Evolutionary conservation across 2,113 vertebrate species (phyloP), one percentile per base, ranked within the genome.

Genomic region (Hypomesus transpacificus): DNA sequence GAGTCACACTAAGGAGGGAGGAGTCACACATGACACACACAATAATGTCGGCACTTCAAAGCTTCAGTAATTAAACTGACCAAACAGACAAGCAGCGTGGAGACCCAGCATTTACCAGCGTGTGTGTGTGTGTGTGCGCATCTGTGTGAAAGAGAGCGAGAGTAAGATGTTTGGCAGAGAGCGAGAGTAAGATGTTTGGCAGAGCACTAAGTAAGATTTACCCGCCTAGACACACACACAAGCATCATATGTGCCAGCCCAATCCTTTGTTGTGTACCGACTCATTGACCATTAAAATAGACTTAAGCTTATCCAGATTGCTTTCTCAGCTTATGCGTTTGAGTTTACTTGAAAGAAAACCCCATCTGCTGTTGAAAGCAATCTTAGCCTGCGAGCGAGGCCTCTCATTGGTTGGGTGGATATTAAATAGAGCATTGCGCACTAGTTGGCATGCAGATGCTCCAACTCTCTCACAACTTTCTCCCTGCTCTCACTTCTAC

Each of bases 231-330:
- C 39, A 46, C 39, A 46, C 39, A 46, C 39, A 46, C 39, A 8
- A 46, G 39, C 39, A 46, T 46, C 46, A 39, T 66, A 54, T 54
- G 80, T 26, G 63, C 58, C 68, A 74, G 75, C 3, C 20, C 72
- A 73, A 28, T 78, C 77, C 75, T 80, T 76, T 71, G 78, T 81
- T 85, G 75, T 80, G 82, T 66, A 68, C 66, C 69, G 70, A 73
- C 82, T 80, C 74, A 77, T 57, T 53, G 65, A 79, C 84, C 66
- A 77, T 80, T 75, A 85, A 66, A 71, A 75, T 18, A 73, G 65
- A 75, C 70, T 85, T 76, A 67, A 24, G 34, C 24, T 31, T 70
- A 68, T 73, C 72, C 71, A 60, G 69, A 39, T 31, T 75, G 80
- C 68, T 82, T 75, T 79, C 70, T 78, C 76, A 73, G 71, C 67